Evolutionary conservation across 92 coral and sea anemone genomes (phyloP), one percentile per base, ranked within the genome.

Genomic region (Palythoa grandis): DNA sequence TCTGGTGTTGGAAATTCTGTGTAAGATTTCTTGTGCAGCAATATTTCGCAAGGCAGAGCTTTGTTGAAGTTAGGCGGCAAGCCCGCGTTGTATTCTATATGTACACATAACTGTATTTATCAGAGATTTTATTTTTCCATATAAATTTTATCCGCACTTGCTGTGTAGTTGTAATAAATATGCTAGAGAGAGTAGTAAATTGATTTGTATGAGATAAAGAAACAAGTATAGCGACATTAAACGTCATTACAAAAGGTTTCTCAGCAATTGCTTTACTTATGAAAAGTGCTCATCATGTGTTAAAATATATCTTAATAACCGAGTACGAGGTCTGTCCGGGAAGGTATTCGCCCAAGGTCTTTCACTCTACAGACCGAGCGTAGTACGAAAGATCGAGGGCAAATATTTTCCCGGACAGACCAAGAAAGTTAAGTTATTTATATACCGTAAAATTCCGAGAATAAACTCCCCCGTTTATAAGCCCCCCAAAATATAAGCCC

Each of bases 61-160:
- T 80, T 80, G 85, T 80, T 22, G 74, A 73, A 47, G 23, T 65
- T 15, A 24, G 87, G 90, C 92, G 92, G 92, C 92, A 54, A 90
- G 92, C 79, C 92, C 92, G 92, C 90, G 47, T 61, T 82, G 83
- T 60, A 87, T 71, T 69, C 85, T 74, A 76, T 76, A 87, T 83
- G 77, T 78, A 77, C 85, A 90, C 79, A 82, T 86, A 89, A 43
- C 83, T 92, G 68, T 77, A 87, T 52, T 88, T 87, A 89, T 43
- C 60, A 70, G 88, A 94, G 97, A 94, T 67, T 94, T 88, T 94
- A 94, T 94, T 94, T 94, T 94, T 94, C 91, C 97, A 94, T 92
- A 91, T 85, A 77, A 87, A 78, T 79, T 68, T 2, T 47, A 40
- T 6, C 56, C 16, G 11, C 22, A 7, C 61, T 50, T 19, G 74